Evolutionary conservation across 2,888 invertebrate species (phyloP), one percentile per base, ranked within the genome.

Genomic region (Ochropleura leucogaster): DNA sequence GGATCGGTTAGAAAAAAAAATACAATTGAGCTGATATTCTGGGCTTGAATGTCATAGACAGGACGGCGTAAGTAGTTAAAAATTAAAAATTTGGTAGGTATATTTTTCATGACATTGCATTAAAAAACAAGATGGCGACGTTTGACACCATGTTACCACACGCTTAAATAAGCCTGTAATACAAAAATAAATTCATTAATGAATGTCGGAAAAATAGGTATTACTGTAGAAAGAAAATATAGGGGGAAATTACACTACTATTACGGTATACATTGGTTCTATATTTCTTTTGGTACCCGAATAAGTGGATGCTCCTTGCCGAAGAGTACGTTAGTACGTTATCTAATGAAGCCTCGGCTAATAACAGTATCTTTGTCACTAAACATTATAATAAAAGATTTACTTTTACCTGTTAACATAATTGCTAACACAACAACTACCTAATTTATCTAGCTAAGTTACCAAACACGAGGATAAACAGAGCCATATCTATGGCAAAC

Each of bases 391-490:
- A 66, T 44, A 69, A 49, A 63, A 60, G 62, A 62, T 71, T 68
- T 44, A 60, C 51, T 20, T 73, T 68, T 66, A 81, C 67, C 76
- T 79, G 69, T 78, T 75, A 75, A 60, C 47, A 79, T 78, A 83
- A 80, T 78, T 77, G 79, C 83, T 79, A 75, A 74, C 66, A 84
- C 82, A 86, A 77, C 60, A 75, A 82, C 72, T 80, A 74, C 60
- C 59, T 82, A 86, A 87, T 84, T 78, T 83, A 86, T 86, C 84
- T 57, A 67, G 71, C 78, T 59, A 82, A 86, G 75, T 80, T 79
- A 74, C 83, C 67, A 18, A 85, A 85, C 86, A 83, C 69, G 77
- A 83, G 73, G 79, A 83, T 86, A 89, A 90, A 90, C 81, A 90
- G 64, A 77, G 67, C 71, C 73, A 75, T 83, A 84, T 87, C 80